Evolutionary conservation across 2,797 vertebrate genomes (phyloP), one percentile per base, ranked within the genome.

Genomic region (Allobates femoralis): DNA sequence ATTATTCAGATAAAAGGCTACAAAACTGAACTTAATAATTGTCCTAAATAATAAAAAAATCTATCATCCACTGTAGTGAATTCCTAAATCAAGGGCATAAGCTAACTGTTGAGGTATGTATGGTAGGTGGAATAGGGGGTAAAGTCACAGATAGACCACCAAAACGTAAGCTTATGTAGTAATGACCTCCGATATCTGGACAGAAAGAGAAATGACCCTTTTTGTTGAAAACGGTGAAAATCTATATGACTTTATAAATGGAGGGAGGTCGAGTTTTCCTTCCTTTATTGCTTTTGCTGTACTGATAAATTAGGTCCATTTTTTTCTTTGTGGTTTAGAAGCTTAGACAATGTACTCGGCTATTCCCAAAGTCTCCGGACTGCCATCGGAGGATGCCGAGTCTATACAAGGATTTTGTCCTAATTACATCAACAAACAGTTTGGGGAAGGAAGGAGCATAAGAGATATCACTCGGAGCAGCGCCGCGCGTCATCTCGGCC

Each of bases 221-320:
- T 30, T 64, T 64, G 26, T 19, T 30, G 62, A 30, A 64, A 64
- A n/a, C 5, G 19, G 41, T 4, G 5, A 16, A 64, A 30, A 30
- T 26, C 12, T n/a, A 60, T 26, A 60, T 60, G 4, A 1, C 23
- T n/a, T 60, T 60, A n/a, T 60, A 26, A 60, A n/a, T 26, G 62
- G 28, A 21, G 56, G 62, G 26, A 64, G 5, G 18, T 21, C 6
- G 11, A 73, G 41, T 73, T 73, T 73, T 41, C 67, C 41, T 19
- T 64, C 26, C 12, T 41, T 82, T 34, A 60, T 62, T 81, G 60
- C 34, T 66, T 34, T 71, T 56, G 10, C 67, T 41, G 28, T 18
- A 2, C 56, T 84, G 82, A 84, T 84, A 84, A 80, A 87, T 81
- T 78, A 75, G 67, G 18, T 60, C 55, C 37, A 73, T 79, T 84